Evolutionary conservation across 2,888 invertebrate species (phyloP).

Genomic region (Catocala fraxini): DNA sequence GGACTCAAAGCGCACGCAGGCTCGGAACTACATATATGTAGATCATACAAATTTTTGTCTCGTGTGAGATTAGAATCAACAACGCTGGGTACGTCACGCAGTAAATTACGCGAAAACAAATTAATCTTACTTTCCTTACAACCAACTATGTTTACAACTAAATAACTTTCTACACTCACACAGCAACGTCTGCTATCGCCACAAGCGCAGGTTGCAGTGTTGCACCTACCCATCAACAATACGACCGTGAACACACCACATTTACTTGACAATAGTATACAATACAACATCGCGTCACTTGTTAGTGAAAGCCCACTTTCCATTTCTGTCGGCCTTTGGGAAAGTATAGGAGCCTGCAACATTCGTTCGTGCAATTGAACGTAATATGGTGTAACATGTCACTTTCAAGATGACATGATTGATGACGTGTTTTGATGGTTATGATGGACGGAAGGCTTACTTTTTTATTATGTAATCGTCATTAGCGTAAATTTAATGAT

Average conservation of each 20-base stretch:
- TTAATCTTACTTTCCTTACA: no score
- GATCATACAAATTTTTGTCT: no score
- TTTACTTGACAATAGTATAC: slow-evolving; percentile 4
- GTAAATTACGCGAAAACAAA: no score
- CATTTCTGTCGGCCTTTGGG: slow-evolving; percentile 29
- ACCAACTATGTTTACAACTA: no score
- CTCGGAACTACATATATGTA: no score
- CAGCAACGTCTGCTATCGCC: background rate
- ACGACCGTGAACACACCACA: background rate
- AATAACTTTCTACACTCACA: no score
- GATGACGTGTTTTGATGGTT: slow-evolving; percentile 5
- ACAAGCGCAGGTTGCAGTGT: background rate
- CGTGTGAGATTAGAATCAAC: no score
- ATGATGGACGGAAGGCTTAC: no score
- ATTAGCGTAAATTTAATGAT: no score
- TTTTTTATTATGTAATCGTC: no score
- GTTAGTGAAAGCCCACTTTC: slow-evolving; percentile 50
- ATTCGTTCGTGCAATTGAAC: slow-evolving; percentile 16
- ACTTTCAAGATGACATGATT: slow-evolving; percentile 4
- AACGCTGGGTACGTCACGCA: no score
- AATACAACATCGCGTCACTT: slow-evolving; percentile 4
- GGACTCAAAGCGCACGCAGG: no score
- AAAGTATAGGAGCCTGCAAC: slow-evolving; percentile 35
- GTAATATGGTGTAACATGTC: slow-evolving; percentile 27
- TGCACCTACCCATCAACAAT: background rate